These are phyloP conservation scores for Holocentrus rufus DNA, from an alignment of 2,797 vertebrate species.

Conservation along the genomic window DNA sequence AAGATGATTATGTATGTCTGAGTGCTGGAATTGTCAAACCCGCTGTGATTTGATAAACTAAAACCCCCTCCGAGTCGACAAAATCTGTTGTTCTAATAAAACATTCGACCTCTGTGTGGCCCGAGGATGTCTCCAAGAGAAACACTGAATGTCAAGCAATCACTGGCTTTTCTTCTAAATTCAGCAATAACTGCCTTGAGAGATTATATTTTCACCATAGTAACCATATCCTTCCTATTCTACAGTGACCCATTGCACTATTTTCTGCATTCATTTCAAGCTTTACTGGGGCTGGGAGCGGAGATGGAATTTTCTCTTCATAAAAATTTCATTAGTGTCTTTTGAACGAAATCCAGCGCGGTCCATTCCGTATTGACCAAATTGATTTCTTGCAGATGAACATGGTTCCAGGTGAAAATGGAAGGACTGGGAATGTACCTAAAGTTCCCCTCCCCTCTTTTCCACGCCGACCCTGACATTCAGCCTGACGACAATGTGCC, in stretches of 20 bases:
- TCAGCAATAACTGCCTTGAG: constrained; percentile 61
- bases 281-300: constrained; percentile 58
- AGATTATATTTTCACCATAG: constrained; percentile 61
- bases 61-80: constrained; percentile 47
- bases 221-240: constrained; percentile 66
- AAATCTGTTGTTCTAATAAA: constrained; percentile 68
- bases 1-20: constrained; percentile 50
- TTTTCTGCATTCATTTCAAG: constrained; percentile 60
- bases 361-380: constrained; percentile 55
- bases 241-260: constrained; percentile 50
- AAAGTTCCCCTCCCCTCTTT: constrained; percentile 10
- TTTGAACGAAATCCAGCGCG: constrained; percentile 61
- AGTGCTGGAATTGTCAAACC: constrained; percentile 53
- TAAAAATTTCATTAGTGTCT: constrained; percentile 72
- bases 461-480: constrained; percentile 67
- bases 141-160: constrained; percentile 62
- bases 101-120: constrained; percentile 43
- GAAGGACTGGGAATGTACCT: constrained; percentile 42
- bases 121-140: constrained; percentile 35
- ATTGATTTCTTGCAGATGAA: constrained; percentile 69
- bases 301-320: constrained; percentile 66
- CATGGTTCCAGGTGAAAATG: constrained; percentile 59
- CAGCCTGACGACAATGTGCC: constrained; percentile 26
- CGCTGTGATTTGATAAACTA: constrained; percentile 54
- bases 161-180: constrained; percentile 64